Base-by-base conservation (phyloP, 2,113 vertebrate species). In the Percopsis transmontana region DNA sequence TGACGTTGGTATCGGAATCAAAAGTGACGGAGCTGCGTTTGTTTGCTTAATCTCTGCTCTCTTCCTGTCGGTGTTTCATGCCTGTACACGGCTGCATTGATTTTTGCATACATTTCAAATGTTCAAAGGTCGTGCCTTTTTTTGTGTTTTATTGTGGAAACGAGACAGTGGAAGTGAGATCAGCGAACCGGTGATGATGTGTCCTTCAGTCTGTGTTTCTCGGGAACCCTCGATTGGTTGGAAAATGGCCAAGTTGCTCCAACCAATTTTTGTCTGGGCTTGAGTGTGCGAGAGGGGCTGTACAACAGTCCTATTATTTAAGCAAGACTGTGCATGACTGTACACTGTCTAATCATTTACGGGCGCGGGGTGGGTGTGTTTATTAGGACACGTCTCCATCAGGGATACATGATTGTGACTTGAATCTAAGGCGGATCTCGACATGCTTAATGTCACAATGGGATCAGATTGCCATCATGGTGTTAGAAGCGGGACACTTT, bases 261-360 rank as follows among this genome's bases (percentile, higher is more conserved):
- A 70, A 27, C 71, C 70, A 55, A 76, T 66, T 61, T 70, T 80
- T 82, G 82, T 76, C 81, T 87, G 79, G 59, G 20, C 71, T 19
- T 24, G 57, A 57, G 44, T 63, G 79, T 54, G 53, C 53, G 67
- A 62, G 23, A 54, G 48, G 64, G 60, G 66, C 80, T 65, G 5
- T 19, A 3, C 79, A 45, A 66, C 63, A 65, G 58, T 80, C 72
- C 16, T n/a, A 24, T 42, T 67, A 39, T 80, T 66, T 62, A 58
- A 72, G 83, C 88, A 87, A 84, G 86, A 83, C 87, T 0, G 68
- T 62, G 77, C 88, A 80, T 55, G 88, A 86, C 47, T 59, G 12
- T 42, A 54, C 76, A 51, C 66, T 24, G 50, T 66, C 74, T 71
- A 68, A 48, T 84, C 72, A 23, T 77, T 78, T 71, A 57, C 0